A percentile compares a stretch with the other conserved stretches of the same genome.
Evolutionary conservation across 2,113 vertebrate species (phyloP).

Genomic region (Hirundichthys speculiger): DNA sequence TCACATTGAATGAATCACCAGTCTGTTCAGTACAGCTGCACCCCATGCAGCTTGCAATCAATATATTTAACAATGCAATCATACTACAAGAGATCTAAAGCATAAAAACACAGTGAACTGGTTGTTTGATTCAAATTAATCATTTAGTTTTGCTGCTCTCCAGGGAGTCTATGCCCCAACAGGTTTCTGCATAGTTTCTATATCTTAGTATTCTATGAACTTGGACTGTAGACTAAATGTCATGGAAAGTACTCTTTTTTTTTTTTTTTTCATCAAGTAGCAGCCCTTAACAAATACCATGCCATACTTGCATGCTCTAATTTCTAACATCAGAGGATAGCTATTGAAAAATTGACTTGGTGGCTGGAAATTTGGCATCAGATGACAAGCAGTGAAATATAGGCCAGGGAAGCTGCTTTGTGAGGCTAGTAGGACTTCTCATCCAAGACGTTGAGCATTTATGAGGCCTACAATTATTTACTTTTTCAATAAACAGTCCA

Average conservation of each 20-base stretch:
- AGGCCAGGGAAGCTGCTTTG: slow-evolving; percentile 51
- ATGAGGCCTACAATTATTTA: slow-evolving; percentile 40
- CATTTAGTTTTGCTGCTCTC: too few relatives aligned
- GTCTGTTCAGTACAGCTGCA: neutral
- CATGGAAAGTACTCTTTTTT: slow-evolving; percentile 15
- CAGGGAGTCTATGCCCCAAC: too few relatives aligned
- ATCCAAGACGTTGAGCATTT: slow-evolving; percentile 15
- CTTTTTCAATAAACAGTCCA: slow-evolving; percentile 31
- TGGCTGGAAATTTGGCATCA: slow-evolving; percentile 62
- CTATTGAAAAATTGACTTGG: slow-evolving; percentile 62
- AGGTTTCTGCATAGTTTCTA: slow-evolving; percentile 1
- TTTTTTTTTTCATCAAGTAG: slow-evolving; percentile 26
- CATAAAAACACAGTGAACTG: neutral
- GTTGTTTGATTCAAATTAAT: slow-evolving; percentile 21
- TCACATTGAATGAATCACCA: slow-evolving; percentile 11
- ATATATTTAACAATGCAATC: neutral
- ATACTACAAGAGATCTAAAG: neutral
- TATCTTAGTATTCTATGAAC: slow-evolving; percentile 13
- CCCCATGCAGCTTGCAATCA: neutral
- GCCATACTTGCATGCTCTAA: slow-evolving; percentile 12
- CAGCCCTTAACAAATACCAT: neutral
- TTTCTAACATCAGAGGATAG: slow-evolving; percentile 28
- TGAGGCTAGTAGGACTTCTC: slow-evolving; percentile 21
- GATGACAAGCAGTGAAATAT: slow-evolving; percentile 63
- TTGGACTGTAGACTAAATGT: slow-evolving; percentile 8